Evolutionary conservation across 2,113 vertebrate genomes (phyloP).

Genomic region (Tragelaphus imberbis): DNA sequence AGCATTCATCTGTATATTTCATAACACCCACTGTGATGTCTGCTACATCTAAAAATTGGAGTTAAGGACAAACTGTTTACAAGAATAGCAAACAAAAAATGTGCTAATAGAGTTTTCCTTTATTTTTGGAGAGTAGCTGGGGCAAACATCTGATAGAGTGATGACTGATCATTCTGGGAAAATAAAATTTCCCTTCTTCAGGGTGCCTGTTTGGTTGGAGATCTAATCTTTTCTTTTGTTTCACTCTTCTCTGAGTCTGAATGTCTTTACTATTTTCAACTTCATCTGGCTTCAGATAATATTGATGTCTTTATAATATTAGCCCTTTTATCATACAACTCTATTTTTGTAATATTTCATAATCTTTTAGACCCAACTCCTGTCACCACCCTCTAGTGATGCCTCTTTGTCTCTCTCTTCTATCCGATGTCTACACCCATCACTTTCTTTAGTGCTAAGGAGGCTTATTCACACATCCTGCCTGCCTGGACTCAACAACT

Average conservation of each 20-base stretch:
- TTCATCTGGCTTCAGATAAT: background rate
- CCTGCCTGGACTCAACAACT: background rate
- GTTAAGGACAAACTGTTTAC: background rate
- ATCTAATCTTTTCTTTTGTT: background rate
- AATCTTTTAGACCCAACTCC: background rate
- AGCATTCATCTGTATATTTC: background rate
- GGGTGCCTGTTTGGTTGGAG: background rate
- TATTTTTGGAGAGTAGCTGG: background rate
- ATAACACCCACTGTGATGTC: background rate
- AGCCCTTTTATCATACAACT: background rate
- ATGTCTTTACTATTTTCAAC: background rate
- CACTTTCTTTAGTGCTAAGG: background rate
- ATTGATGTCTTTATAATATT: background rate
- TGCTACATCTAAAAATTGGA: background rate
- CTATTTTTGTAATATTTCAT: background rate
- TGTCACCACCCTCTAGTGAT: background rate
- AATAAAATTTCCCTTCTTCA: background rate
- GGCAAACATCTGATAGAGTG: background rate
- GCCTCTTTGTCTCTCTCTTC: background rate
- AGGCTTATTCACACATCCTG: background rate
- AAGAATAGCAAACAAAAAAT: background rate
- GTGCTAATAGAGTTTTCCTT: background rate
- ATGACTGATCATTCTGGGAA: background rate
- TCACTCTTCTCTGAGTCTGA: background rate
- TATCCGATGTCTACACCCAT: background rate